phyloP scores from a whole-genome alignment of 2,113 vertebrate species.

The Chloropsis hardwickii region DNA sequence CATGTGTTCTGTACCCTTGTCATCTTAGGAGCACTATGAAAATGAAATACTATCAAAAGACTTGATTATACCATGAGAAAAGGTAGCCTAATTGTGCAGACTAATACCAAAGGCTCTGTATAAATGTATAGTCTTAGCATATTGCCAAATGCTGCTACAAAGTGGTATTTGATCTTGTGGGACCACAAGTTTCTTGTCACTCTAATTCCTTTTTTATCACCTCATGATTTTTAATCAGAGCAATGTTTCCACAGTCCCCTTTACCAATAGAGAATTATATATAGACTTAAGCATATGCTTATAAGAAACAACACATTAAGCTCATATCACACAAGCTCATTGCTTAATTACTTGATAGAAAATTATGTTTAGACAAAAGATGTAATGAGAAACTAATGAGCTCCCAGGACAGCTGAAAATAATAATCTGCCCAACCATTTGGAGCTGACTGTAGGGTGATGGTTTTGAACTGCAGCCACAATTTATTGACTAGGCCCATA shows the following conservation, averaged over 20 bases:
- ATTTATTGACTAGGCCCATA: neutral
- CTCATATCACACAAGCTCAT: neutral
- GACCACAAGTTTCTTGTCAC: neutral
- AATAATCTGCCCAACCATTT: neutral
- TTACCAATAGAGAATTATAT: neutral
- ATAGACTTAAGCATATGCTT: neutral
- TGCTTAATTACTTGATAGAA: constrained; percentile 1
- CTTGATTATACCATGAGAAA: neutral
- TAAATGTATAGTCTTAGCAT: neutral
- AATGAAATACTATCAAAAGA: neutral
- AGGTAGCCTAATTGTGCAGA: neutral
- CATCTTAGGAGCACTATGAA: neutral
- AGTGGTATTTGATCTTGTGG: neutral
- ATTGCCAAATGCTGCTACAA: neutral
- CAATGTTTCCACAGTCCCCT: neutral
- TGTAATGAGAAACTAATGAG: constrained; percentile 13
- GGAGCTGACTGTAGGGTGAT: neutral
- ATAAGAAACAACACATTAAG: neutral
- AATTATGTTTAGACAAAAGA: constrained; percentile 21
- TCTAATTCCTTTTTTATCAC: neutral
- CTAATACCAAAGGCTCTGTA: neutral
- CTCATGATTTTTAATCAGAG: constrained; percentile 7
- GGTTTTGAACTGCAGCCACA: neutral
- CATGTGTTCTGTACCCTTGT: neutral
- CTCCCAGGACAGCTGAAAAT: constrained; percentile 21